Conservation (phyloP, 2,113 vertebrate species). For the Eulemur macaco region DNA sequence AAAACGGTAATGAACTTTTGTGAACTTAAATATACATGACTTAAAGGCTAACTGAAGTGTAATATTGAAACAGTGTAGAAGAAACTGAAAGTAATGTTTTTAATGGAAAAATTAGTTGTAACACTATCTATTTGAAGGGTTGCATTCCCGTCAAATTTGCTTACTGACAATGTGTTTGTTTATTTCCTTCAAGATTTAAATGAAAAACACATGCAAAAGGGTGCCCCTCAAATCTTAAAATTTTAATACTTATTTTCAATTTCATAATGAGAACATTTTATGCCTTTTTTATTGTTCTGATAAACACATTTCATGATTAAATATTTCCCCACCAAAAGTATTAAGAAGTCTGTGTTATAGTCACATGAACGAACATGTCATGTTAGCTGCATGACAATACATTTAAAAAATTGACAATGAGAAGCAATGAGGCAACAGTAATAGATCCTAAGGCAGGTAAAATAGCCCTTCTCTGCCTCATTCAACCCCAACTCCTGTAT, state of each 20-base stretch:
- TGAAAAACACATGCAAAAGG: background rate
- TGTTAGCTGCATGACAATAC: background rate
- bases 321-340: background rate
- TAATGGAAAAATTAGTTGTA: conserved; percentile 14
- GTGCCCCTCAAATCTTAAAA: background rate
- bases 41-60: background rate
- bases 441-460: background rate
- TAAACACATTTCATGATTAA: background rate
- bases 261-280: background rate
- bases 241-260: background rate
- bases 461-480: background rate
- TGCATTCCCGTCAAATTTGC: background rate
- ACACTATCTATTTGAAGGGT: background rate
- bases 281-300: background rate
- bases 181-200: conserved; percentile 30
- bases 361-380: background rate
- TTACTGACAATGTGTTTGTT: background rate
- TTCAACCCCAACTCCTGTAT: background rate
- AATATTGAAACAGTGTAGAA: background rate
- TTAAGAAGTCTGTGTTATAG: background rate
- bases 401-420: background rate
- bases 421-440: background rate
- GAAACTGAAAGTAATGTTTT: conserved; percentile 26
- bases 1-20: conserved; percentile 2
- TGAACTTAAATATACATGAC: background rate